phyloP scores from a whole-genome alignment of 2,888 invertebrate genomes.

The Lasioglossum morio region DNA sequence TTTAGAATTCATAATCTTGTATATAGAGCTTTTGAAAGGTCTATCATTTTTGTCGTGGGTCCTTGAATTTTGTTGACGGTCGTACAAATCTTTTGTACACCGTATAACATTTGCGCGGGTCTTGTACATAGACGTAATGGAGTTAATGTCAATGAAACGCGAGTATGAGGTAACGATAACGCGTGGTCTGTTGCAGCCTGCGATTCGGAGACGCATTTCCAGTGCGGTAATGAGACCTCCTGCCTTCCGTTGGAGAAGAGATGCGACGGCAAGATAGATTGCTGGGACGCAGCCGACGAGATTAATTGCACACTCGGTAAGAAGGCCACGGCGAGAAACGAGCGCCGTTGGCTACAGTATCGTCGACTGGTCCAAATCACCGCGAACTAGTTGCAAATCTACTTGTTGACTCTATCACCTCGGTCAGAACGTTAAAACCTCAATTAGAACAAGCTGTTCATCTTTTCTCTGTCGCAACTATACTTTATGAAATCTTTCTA shows the following conservation, averaged over 20 bases:
- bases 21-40: too few relatives aligned
- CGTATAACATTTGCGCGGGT: not conserved
- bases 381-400: not conserved
- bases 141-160: not conserved
- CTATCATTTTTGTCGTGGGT: not conserved
- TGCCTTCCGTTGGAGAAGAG: conserved; percentile 89
- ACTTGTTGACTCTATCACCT: not conserved
- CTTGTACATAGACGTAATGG: not conserved
- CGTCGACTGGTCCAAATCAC: conserved; percentile 19
- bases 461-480: not conserved
- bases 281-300: conserved; percentile 92
- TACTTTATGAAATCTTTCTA: not conserved
- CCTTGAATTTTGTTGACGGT: not conserved
- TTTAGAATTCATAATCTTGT: not conserved
- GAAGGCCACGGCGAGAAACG: conserved; percentile 51
- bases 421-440: not conserved
- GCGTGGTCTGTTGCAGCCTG: conserved; percentile 86
- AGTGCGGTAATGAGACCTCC: conserved; percentile 90
- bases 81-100: not conserved
- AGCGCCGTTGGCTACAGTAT: conserved; percentile 11
- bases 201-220: conserved; percentile 89
- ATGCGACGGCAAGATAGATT: conserved; percentile 91
- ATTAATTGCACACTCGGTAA: conserved; percentile 89
- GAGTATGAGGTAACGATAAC: conserved; percentile 15
- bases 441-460: not conserved